Percentiles rank a stretch among this genome's conserved stretches.
These are phyloP conservation scores for Galeopterus variegatus DNA, from an alignment of 2,113 vertebrate species.

Conservation along the genomic window DNA sequence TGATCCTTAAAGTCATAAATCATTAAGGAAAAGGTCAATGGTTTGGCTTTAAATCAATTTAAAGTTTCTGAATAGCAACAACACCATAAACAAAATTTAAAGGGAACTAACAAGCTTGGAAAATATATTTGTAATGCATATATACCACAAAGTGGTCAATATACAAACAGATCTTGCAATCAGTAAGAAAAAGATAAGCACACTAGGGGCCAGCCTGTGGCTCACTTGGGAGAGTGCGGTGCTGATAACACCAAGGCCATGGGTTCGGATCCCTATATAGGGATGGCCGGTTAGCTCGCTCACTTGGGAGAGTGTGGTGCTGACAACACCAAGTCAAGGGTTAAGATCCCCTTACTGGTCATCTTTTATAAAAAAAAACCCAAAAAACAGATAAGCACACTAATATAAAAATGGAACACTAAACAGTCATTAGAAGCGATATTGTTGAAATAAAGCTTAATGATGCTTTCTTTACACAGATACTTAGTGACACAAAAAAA, in stretches of 20 bases:
- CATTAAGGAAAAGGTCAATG: background rate
- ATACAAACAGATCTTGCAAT: background rate
- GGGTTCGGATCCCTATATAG: no score
- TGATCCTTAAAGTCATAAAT: background rate
- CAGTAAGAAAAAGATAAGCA: background rate
- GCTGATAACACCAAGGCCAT: no score
- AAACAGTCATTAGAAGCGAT: background rate
- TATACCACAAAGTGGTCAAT: background rate
- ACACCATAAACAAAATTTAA: background rate
- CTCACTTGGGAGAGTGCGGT: no score
- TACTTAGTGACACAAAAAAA: slow-evolving; percentile 45
- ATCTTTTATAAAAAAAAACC: no score
- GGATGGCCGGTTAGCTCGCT: no score
- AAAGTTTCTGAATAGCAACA: background rate
- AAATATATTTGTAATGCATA: background rate
- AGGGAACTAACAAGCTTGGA: background rate
- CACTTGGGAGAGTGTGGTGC: no score
- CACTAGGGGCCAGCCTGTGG: background rate
- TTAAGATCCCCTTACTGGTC: no score
- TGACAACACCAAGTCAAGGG: no score
- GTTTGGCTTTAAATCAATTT: background rate
- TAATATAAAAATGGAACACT: background rate
- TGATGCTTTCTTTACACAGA: background rate
- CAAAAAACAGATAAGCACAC: background rate
- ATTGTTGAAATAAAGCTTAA: background rate